phyloP scores from a whole-genome alignment of 2,797 vertebrate species.

The Threskiornis aethiopicus region DNA sequence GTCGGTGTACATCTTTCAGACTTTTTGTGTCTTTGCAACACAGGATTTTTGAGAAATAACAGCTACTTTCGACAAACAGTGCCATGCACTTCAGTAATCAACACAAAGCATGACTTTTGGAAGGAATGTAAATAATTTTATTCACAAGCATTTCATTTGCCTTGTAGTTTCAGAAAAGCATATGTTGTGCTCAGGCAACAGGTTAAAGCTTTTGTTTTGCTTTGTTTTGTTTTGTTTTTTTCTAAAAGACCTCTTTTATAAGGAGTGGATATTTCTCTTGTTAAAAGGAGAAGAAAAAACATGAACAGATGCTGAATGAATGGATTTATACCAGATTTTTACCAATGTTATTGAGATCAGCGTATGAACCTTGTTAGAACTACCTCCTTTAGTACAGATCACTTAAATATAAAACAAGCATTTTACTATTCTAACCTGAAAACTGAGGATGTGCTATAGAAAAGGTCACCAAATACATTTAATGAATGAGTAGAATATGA shows the following conservation, averaged over 20 bases:
- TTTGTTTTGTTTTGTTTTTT: neutral
- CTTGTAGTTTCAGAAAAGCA: neutral
- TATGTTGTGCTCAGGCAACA: neutral
- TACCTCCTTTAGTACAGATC: neutral
- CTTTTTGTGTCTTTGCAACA: neutral
- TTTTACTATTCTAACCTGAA: neutral
- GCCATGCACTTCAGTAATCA: neutral
- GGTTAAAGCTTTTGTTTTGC: neutral
- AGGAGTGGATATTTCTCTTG: neutral
- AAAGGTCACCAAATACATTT: neutral
- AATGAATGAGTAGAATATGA: neutral
- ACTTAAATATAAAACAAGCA: neutral
- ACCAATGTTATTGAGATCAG: neutral
- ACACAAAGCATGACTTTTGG: neutral
- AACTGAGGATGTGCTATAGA: neutral
- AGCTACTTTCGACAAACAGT: neutral
- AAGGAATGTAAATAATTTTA: neutral
- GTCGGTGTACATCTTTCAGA: neutral
- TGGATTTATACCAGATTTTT: neutral
- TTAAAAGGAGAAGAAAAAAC: neutral
- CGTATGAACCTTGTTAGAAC: neutral
- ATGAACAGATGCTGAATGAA: neutral
- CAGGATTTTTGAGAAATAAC: neutral
- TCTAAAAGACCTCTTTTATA: neutral
- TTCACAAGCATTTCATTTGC: neutral